Evolutionary conservation across 2,888 invertebrate genomes (phyloP).

Genomic region (Odontothrips loti): DNA sequence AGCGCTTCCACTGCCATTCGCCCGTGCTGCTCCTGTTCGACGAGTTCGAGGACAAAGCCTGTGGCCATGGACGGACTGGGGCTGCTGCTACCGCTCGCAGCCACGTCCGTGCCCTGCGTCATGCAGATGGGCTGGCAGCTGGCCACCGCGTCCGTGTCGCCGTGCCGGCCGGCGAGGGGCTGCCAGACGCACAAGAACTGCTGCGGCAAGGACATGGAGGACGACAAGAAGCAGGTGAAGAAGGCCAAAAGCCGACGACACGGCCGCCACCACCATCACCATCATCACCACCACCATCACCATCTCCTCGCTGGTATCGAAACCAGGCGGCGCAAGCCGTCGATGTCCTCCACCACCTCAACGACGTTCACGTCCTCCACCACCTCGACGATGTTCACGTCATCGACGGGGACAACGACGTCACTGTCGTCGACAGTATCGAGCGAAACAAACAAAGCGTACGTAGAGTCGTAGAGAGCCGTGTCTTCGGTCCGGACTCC

Average conservation of each 20-base stretch:
- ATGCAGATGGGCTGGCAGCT: constrained; percentile 23
- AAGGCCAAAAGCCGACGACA: not conserved
- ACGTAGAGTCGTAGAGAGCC: not conserved
- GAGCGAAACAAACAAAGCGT: not conserved
- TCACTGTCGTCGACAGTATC: not conserved
- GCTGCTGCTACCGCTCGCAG: not conserved
- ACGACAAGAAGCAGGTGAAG: not conserved
- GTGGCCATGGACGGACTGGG: not conserved
- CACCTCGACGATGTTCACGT: not conserved
- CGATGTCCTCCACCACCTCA: not conserved
- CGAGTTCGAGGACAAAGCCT: not conserved
- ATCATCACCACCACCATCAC: not conserved
- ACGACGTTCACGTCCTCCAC: not conserved
- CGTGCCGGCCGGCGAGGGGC: not conserved
- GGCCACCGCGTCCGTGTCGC: not conserved
- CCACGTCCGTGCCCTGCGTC: not conserved
- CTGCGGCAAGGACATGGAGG: not conserved
- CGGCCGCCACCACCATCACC: not conserved
- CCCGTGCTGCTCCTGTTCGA: not conserved
- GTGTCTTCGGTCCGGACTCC: too few species aligned
- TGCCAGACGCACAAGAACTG: not conserved
- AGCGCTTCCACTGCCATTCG: not conserved
- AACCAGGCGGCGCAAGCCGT: not conserved
- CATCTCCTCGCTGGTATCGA: not conserved
- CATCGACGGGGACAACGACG: not conserved